These are phyloP conservation scores for Protonemura montana DNA, from an alignment of 2,888 invertebrate genomes.

Conservation along the genomic window DNA sequence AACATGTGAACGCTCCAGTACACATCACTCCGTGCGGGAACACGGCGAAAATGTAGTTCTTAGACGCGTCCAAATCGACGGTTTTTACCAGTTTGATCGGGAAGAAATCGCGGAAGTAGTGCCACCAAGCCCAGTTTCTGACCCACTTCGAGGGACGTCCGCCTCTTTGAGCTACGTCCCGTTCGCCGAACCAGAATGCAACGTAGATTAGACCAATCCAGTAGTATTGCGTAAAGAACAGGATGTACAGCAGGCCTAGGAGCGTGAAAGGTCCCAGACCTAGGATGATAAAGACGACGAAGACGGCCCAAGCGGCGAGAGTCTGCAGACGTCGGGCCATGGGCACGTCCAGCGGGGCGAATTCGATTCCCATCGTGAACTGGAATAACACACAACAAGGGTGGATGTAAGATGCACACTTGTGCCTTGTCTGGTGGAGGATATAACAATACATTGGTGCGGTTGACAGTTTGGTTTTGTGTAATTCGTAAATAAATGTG, in stretches of 20 bases:
- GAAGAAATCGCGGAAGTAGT: conserved; percentile 68
- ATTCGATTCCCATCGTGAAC: conserved; percentile 72
- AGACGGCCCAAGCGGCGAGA: conserved; percentile 82
- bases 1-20: conserved; percentile 79
- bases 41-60: conserved; percentile 84
- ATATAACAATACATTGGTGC: no score
- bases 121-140: conserved; percentile 74
- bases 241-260: conserved; percentile 64
- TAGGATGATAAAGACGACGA: conserved; percentile 65
- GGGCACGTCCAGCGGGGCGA: conserved; percentile 84
- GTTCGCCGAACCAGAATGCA: conserved; percentile 73
- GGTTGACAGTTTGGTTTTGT: no score
- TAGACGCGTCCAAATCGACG: conserved; percentile 77
- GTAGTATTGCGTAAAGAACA: conserved; percentile 56
- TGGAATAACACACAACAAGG: background rate
- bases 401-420: no score
- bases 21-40: conserved; percentile 93
- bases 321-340: conserved; percentile 83
- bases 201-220: conserved; percentile 66
- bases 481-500: no score
- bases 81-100: conserved; percentile 85
- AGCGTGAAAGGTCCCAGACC: conserved; percentile 66
- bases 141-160: conserved; percentile 67
- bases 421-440: no score
- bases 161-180: conserved; percentile 66